These are phyloP conservation scores for Caenorhabditis latens DNA, from an alignment of 1,140 invertebrate genomes.

Conservation along the genomic window DNA sequence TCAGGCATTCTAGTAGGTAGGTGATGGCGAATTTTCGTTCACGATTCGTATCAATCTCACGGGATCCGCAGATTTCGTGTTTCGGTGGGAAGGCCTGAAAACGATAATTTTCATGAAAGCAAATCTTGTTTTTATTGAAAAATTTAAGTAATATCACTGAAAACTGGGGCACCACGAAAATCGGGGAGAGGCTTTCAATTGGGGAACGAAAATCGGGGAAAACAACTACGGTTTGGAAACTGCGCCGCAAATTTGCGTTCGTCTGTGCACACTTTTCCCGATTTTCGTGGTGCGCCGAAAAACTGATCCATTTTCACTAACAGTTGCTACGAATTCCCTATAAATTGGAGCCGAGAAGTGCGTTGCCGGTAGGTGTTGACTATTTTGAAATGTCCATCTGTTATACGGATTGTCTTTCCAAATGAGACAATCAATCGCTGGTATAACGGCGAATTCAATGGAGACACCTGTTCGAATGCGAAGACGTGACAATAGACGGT, in stretches of 20 bases:
- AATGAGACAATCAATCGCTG: conserved; percentile 23
- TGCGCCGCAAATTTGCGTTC: too few relatives aligned
- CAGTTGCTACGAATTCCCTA: conserved; percentile 13
- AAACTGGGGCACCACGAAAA: too few relatives aligned
- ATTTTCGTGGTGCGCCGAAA: too few relatives aligned
- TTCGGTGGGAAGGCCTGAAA: conserved; percentile 9
- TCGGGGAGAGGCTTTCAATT: too few relatives aligned
- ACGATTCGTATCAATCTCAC: conserved; percentile 13
- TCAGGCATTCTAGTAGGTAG: conserved; percentile 16
- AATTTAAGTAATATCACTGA: not conserved
- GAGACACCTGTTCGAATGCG: conserved; percentile 25
- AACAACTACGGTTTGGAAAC: too few relatives aligned
- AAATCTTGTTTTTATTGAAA: not conserved
- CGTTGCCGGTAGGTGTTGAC: not conserved
- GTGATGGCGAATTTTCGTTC: conserved; percentile 35
- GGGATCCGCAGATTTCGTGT: conserved; percentile 31
- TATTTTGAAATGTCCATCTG: not conserved
- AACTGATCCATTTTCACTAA: not conserved
- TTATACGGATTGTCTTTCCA: conserved; percentile 25
- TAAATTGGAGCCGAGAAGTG: conserved; percentile 40
- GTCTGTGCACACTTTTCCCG: too few relatives aligned
- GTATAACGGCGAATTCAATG: conserved; percentile 52
- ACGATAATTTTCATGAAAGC: too few relatives aligned
- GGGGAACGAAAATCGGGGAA: too few relatives aligned
- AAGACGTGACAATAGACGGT: conserved; percentile 39